phyloP scores from a whole-genome alignment of 2,888 invertebrate species.

The Quadroppia sp. region DNA sequence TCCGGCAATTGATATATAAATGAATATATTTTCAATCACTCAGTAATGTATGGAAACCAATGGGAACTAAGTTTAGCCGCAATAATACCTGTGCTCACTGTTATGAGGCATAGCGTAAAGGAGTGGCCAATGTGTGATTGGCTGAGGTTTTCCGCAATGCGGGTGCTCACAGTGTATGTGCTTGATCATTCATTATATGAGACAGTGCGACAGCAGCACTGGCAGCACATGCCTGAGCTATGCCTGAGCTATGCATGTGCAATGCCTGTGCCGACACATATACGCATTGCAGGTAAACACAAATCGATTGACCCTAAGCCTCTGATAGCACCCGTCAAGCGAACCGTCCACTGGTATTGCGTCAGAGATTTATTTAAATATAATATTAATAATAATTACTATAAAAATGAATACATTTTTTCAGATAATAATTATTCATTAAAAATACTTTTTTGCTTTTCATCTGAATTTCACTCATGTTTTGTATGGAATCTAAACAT shows the following conservation, averaged over 20 bases:
- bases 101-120: constrained; percentile 2
- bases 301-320: constrained; percentile 23
- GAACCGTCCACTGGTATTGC: neutral
- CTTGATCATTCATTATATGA: neutral
- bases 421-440: too few relatives aligned
- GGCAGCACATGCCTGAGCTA: too few relatives aligned
- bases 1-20: neutral
- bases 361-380: neutral
- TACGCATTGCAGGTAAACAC: constrained; percentile 14
- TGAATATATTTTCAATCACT: neutral
- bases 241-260: too few relatives aligned
- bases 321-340: neutral
- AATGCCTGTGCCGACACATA: neutral
- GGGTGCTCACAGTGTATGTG: constrained; percentile 3
- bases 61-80: constrained; percentile 9
- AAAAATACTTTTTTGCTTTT: too few relatives aligned
- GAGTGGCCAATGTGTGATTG: neutral
- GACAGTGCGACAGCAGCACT: too few relatives aligned
- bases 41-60: neutral
- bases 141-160: constrained; percentile 24
- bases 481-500: too few relatives aligned
- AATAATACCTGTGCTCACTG: neutral
- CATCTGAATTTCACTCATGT: too few relatives aligned
- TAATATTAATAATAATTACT: too few relatives aligned
- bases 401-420: too few relatives aligned